phyloP scores from a whole-genome alignment of 1,140 invertebrate genomes.

The Lamellibrachia luymesi region DNA sequence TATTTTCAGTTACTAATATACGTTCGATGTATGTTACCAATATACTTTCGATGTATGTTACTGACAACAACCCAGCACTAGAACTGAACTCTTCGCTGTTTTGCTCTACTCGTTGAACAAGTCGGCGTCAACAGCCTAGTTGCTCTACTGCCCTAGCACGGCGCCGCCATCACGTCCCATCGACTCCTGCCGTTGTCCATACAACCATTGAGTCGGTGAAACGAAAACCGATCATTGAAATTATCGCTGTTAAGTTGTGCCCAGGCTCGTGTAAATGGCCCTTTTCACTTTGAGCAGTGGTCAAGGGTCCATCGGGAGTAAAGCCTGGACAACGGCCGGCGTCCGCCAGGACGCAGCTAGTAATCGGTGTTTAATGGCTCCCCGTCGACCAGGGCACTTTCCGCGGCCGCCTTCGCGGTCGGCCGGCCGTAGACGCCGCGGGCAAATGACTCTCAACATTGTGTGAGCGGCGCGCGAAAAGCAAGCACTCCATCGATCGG shows the following conservation, averaged over 20 bases:
- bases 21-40: too few species aligned
- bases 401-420: not conserved
- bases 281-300: not conserved
- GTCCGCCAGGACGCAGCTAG: not conserved
- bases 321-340: not conserved
- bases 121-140: not conserved
- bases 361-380: not conserved
- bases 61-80: too few species aligned
- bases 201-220: not conserved
- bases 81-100: not conserved
- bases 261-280: not conserved
- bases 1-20: too few species aligned
- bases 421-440: not conserved
- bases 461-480: not conserved
- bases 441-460: conserved; percentile 4
- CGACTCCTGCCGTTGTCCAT: not conserved
- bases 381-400: not conserved
- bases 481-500: not conserved
- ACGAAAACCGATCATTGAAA: not conserved
- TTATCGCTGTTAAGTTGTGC: conserved; percentile 4
- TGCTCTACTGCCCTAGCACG: not conserved
- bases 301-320: not conserved
- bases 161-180: not conserved
- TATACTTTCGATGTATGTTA: too few species aligned
- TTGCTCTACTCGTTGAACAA: not conserved